A percentile compares a stretch with the other conserved stretches of the same genome.
phyloP scores from a whole-genome alignment of 2,113 vertebrate genomes.

The Paedocypris sp. region DNA sequence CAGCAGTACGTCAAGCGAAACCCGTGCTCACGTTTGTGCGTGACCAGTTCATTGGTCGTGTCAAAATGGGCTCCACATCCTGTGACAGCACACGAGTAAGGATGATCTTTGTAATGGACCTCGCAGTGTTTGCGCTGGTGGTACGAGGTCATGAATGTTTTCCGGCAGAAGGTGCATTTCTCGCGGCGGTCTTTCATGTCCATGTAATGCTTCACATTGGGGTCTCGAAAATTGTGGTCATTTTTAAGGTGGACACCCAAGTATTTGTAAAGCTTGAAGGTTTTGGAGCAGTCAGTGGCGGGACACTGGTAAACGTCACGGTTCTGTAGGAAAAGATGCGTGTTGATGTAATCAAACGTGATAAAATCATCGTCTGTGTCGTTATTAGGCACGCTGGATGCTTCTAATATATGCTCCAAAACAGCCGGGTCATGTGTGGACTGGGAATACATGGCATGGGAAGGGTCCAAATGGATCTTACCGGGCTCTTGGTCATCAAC shows the following conservation, averaged over 20 bases:
- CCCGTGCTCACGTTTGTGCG: slow-evolving; percentile 84
- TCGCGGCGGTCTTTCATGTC: slow-evolving; percentile 86
- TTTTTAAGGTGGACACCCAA: slow-evolving; percentile 86
- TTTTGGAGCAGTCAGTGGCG: slow-evolving; percentile 74
- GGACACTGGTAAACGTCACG: slow-evolving; percentile 88
- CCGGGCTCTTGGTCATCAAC: slow-evolving; percentile 55
- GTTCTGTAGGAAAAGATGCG: slow-evolving; percentile 77
- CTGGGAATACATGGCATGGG: slow-evolving; percentile 59
- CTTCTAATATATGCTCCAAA: slow-evolving; percentile 53
- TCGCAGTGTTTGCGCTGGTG: slow-evolving; percentile 80
- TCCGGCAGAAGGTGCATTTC: slow-evolving; percentile 84
- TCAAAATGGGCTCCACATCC: slow-evolving; percentile 78
- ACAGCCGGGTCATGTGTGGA: slow-evolving; percentile 63
- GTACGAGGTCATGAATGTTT: slow-evolving; percentile 83
- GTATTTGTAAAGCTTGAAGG: slow-evolving; percentile 94
- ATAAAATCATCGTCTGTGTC: slow-evolving; percentile 60
- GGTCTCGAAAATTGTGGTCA: slow-evolving; percentile 76
- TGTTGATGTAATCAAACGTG: slow-evolving; percentile 74
- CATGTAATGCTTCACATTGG: slow-evolving; percentile 83
- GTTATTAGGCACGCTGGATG: slow-evolving; percentile 47
- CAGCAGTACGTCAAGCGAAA: slow-evolving; percentile 83
- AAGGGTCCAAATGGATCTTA: slow-evolving; percentile 54
- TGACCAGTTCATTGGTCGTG: slow-evolving; percentile 76
- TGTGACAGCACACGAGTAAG: slow-evolving; percentile 78
- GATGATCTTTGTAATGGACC: slow-evolving; percentile 72